phyloP scores from a whole-genome alignment of 2,888 invertebrate genomes.

The Herminia tarsipennalis region DNA sequence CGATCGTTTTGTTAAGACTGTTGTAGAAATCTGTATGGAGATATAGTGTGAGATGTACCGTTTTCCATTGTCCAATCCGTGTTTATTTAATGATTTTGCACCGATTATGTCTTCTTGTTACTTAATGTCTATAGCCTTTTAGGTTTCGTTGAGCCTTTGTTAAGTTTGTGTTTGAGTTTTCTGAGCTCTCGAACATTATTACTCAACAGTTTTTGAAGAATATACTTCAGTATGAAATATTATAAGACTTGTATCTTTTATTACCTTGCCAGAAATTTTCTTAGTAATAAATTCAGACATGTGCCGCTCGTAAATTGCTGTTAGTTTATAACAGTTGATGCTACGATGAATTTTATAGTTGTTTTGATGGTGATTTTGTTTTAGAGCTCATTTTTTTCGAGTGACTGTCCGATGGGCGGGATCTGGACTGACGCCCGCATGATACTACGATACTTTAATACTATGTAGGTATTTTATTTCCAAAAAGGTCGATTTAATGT shows the following conservation, averaged over 20 bases:
- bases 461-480: slow-evolving; percentile 13
- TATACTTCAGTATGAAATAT: slow-evolving; percentile 10
- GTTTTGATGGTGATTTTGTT: slow-evolving; percentile 50
- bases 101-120: slow-evolving; percentile 47
- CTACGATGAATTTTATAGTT: slow-evolving; percentile 32
- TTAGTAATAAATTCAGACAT: slow-evolving; percentile 10
- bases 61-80: slow-evolving; percentile 54
- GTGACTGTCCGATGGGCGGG: slow-evolving; percentile 67
- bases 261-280: slow-evolving; percentile 17
- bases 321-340: slow-evolving; percentile 24
- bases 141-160: slow-evolving; percentile 61
- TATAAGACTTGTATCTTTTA: slow-evolving; percentile 11
- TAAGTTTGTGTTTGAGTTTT: slow-evolving; percentile 64
- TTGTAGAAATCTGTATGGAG: slow-evolving; percentile 56
- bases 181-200: slow-evolving; percentile 60
- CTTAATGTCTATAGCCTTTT: slow-evolving; percentile 53
- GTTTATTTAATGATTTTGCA: slow-evolving; percentile 42
- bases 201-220: slow-evolving; percentile 24
- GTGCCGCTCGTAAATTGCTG: slow-evolving; percentile 22
- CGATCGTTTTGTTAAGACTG: slow-evolving; percentile 68
- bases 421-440: slow-evolving; percentile 60
- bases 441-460: slow-evolving; percentile 56
- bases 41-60: slow-evolving; percentile 48
- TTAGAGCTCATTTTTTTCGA: slow-evolving; percentile 58
- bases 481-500: slow-evolving; percentile 19